Percentiles rank a stretch among this genome's conserved stretches.
phyloP scores from a whole-genome alignment of 1,140 invertebrate species.

The Scaptomyza hsui region DNA sequence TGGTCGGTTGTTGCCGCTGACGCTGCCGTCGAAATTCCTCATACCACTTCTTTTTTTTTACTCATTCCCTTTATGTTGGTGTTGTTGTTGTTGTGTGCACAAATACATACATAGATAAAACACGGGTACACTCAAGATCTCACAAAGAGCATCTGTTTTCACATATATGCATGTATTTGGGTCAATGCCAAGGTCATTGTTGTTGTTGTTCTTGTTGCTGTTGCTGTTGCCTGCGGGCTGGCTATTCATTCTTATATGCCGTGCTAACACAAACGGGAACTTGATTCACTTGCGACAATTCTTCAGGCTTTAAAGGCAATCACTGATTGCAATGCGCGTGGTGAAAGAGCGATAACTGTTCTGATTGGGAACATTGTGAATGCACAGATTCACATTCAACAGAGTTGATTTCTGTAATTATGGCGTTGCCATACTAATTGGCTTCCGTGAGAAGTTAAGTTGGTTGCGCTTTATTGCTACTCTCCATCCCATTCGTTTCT shows the following conservation, averaged over 20 bases:
- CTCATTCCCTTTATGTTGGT: slow-evolving; percentile 67
- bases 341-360: too few species aligned
- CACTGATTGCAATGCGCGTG: not conserved
- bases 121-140: slow-evolving; percentile 64
- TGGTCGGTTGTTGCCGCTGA: slow-evolving; percentile 26
- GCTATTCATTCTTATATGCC: slow-evolving; percentile 41
- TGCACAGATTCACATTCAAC: too few species aligned
- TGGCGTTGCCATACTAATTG: not conserved
- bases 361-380: too few species aligned
- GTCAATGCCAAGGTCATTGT: slow-evolving; percentile 79
- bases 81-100: slow-evolving; percentile 44
- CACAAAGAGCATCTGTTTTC: slow-evolving; percentile 66
- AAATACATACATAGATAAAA: slow-evolving; percentile 53
- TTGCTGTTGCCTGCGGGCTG: slow-evolving; percentile 5
- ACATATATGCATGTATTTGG: slow-evolving; percentile 63
- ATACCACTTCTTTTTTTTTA: slow-evolving; percentile 64
- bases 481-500: not conserved
- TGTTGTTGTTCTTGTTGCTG: slow-evolving; percentile 52
- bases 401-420: not conserved
- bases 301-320: not conserved
- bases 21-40: slow-evolving; percentile 50
- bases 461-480: not conserved
- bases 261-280: slow-evolving; percentile 6
- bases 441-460: not conserved
- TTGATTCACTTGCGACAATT: not conserved